These are phyloP conservation scores for Lipophrys pholis DNA, from an alignment of 2,113 vertebrate species.

Conservation along the genomic window DNA sequence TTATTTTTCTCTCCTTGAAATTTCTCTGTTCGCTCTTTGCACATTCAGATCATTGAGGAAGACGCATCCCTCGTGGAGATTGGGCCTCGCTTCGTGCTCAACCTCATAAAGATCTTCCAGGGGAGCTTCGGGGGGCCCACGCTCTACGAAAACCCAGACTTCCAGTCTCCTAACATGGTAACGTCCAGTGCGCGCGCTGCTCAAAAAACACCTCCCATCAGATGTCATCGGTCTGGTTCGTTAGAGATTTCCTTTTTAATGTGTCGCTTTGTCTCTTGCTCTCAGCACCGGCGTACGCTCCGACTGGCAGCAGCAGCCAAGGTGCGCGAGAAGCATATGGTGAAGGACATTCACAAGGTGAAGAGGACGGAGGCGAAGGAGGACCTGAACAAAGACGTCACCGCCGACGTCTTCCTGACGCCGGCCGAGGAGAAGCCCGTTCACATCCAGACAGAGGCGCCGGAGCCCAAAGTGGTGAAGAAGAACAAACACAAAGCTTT, in stretches of 20 bases:
- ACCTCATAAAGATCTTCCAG: conserved; percentile 96
- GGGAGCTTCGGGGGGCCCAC: conserved; percentile 97
- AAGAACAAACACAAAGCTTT: conserved; percentile 88
- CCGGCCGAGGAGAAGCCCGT: conserved; percentile 87
- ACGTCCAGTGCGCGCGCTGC: not conserved
- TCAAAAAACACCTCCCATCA: not conserved
- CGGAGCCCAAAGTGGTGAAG: conserved; percentile 79
- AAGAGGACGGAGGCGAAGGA: conserved; percentile 84
- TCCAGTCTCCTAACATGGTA: conserved; percentile 95
- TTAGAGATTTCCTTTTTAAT: not conserved
- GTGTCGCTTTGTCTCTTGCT: not conserved
- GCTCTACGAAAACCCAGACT: conserved; percentile 92
- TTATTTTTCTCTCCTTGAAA: too few species aligned
- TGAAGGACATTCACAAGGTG: conserved; percentile 89
- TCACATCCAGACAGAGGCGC: conserved; percentile 85
- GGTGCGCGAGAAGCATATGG: conserved; percentile 90
- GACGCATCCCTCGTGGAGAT: conserved; percentile 95
- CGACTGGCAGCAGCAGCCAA: conserved; percentile 88
- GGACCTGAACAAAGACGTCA: conserved; percentile 86
- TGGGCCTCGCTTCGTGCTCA: conserved; percentile 96
- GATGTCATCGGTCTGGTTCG: not conserved
- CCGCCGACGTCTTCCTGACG: conserved; percentile 89
- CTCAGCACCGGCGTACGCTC: conserved; percentile 88
- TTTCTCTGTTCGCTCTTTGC: not conserved
- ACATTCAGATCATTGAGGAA: conserved; percentile 93